Evolutionary conservation across 53 echinoderm and acorn worm species (phyloP), one percentile per base, ranked within the genome.

Genomic region (Actinopyga echinites): DNA sequence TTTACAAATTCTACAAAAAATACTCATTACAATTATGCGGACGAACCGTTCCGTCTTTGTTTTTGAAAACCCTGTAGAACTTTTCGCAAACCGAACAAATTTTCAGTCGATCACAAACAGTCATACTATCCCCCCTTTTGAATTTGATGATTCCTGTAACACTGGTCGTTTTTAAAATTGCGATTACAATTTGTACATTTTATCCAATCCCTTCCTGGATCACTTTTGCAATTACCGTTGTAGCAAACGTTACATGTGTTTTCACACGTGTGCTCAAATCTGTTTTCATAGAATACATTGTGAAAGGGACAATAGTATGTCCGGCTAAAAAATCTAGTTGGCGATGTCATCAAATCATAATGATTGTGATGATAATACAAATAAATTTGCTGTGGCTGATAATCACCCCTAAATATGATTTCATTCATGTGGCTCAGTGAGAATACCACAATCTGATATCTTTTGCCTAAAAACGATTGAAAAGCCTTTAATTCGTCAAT

Each of bases 261-360:
- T 44, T 82, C 67, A 59, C 89, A 91, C 28, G 11, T 68, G 33
- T 89, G 92, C 22, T 82, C 38, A 31, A 28, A 5, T 30, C 74
- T 82, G 68, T 21, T 60, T 25, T 84, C 65, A 34, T 89, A 89
- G 7, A 89, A 38, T 21, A 45, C 71, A 36, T 22, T 38, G 67
- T 89, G 89, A 0, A 26, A 13, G 21, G 78, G 53, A 33, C 93
- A 89, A 79, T 86, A 89, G 79, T 44, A 81, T 36, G 85, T 30
- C 30, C 85, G 75, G 26, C 74, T 88, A 49, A 15, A 49, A 15
- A 15, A 49, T 17, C 49, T 3, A 2, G 45, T 10, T 2, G 28
- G 42, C 25, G 42, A 42, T 0, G 45, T 44, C 12, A 71, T 44
- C 1, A 71, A 8, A 5, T 71, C 71, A 49, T 44, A 49, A 24